Evolutionary conservation across 2,888 invertebrate species (phyloP).

Genomic region (Chloroclystis v-ata): DNA sequence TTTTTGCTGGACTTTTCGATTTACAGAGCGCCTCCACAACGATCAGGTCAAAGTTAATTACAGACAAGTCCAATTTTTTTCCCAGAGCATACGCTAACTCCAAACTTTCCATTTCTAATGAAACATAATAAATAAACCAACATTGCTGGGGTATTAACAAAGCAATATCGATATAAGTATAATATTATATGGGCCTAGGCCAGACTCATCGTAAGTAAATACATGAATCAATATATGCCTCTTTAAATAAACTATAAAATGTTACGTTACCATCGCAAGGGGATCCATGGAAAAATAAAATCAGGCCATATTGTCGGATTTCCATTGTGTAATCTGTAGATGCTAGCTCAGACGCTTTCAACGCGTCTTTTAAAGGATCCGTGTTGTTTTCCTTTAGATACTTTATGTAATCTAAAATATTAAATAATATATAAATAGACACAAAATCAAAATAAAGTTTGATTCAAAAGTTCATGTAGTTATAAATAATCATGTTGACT

Average conservation of each 20-base stretch:
- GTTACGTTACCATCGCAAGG: slow-evolving; percentile 57
- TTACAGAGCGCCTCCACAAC: slow-evolving; percentile 66
- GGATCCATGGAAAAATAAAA: slow-evolving; percentile 63
- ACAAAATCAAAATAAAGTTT: too few species aligned
- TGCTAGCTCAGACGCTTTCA: slow-evolving; percentile 36
- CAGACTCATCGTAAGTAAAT: too few species aligned
- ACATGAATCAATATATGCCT: too few species aligned
- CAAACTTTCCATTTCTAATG: slow-evolving; percentile 57
- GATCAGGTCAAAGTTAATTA: slow-evolving; percentile 69
- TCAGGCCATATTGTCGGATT: slow-evolving; percentile 53
- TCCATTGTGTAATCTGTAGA: slow-evolving; percentile 32
- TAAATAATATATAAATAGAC: background rate
- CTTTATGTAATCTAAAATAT: slow-evolving; percentile 53
- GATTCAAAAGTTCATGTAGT: too few species aligned
- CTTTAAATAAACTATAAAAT: too few species aligned
- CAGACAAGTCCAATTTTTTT: slow-evolving; percentile 60
- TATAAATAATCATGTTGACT: too few species aligned
- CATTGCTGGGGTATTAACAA: too few species aligned
- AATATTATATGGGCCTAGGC: too few species aligned
- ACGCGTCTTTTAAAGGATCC: slow-evolving; percentile 58
- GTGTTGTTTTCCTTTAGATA: slow-evolving; percentile 45
- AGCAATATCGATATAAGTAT: too few species aligned
- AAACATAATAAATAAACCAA: background rate
- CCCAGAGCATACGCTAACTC: slow-evolving; percentile 66
- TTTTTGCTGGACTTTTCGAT: slow-evolving; percentile 45